Base-by-base conservation (phyloP, 2,113 vertebrate species). In the Prochilodus magdalenae region DNA sequence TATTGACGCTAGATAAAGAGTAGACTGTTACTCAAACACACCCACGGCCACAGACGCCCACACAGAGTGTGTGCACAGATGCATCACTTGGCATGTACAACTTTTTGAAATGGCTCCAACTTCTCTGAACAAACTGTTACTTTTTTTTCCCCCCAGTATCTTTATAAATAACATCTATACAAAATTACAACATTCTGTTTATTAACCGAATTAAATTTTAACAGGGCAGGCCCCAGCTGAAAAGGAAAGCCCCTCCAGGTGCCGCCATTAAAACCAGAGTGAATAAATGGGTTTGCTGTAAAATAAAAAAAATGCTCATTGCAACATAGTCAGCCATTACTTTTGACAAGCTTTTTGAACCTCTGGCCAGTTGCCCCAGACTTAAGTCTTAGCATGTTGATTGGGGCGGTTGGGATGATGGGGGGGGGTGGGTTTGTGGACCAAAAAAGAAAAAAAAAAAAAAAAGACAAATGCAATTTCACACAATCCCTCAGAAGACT, bases 391-490 rank as follows among this genome's bases (percentile, higher is more conserved):
- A 36, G 22, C 5, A n/a, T 14, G n/a, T 26, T 44, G n/a, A 44
- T n/a, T n/a, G 27, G 5, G 36, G 55, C n/a, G n/a, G n/a, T n/a
- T n/a, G n/a, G n/a, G n/a, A n/a, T n/a, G n/a, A n/a, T n/a, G n/a
- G n/a, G n/a, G n/a, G n/a, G n/a, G n/a, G n/a, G n/a, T n/a, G n/a
- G n/a, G n/a, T n/a, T n/a, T n/a, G n/a, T n/a, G n/a, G n/a, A n/a
- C n/a, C n/a, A n/a, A n/a, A n/a, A n/a, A n/a, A n/a, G 30, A n/a
- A n/a, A n/a, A n/a, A n/a, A n/a, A n/a, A n/a, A n/a, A n/a, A 36
- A 36, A 36, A 36, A 36, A 36, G 6, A 11, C 20, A 5, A 66
- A 77, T 29, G 81, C 81, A 84, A 69, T 79, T 79, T 84, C 26
- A 75, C 33, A 62, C 71, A 49, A 69, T 80, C n/a, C 67, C 71